A percentile compares a stretch with the other conserved stretches of the same genome.
Evolutionary conservation across 2,888 invertebrate genomes (phyloP).

Genomic region (Temnothorax ravouxi): DNA sequence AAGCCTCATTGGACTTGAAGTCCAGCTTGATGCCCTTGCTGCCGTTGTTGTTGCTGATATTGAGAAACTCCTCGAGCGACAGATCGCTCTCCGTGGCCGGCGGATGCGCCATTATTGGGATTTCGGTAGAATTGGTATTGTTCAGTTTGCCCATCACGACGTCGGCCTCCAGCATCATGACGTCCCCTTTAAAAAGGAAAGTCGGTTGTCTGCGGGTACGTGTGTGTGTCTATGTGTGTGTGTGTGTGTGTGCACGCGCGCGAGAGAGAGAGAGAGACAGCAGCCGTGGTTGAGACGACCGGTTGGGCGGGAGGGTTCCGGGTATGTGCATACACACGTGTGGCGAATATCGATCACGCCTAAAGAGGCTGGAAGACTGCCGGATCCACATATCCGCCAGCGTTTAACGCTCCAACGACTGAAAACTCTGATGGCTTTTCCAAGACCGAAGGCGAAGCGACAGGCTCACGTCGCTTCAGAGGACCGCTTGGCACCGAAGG

Average conservation of each 20-base stretch:
- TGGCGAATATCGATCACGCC: conserved; percentile 77
- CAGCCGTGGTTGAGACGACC: conserved; percentile 44
- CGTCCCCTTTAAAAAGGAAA: conserved; percentile 85
- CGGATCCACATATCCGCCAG: conserved; percentile 48
- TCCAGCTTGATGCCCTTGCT: conserved; percentile 95
- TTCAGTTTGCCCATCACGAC: conserved; percentile 90
- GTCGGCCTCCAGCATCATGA: conserved; percentile 96
- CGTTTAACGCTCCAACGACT: conserved; percentile 27
- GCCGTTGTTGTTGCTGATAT: conserved; percentile 87
- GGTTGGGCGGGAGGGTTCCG: conserved; percentile 43
- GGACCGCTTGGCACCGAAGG: background rate
- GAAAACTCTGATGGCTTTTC: conserved; percentile 17
- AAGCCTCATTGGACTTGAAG: conserved; percentile 93
- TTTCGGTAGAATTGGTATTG: conserved; percentile 85
- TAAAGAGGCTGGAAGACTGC: conserved; percentile 74
- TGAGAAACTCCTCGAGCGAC: conserved; percentile 91
- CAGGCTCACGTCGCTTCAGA: background rate
- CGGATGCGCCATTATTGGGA: conserved; percentile 96
- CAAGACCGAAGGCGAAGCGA: background rate
- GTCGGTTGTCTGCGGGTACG: background rate
- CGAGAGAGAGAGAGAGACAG: conserved; percentile 30
- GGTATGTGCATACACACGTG: conserved; percentile 73
- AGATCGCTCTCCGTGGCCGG: conserved; percentile 92
- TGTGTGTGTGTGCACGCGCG: background rate
- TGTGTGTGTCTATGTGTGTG: background rate